Evolutionary conservation across 2,888 invertebrate genomes (phyloP).

Genomic region (Nesidiocoris tenuis): DNA sequence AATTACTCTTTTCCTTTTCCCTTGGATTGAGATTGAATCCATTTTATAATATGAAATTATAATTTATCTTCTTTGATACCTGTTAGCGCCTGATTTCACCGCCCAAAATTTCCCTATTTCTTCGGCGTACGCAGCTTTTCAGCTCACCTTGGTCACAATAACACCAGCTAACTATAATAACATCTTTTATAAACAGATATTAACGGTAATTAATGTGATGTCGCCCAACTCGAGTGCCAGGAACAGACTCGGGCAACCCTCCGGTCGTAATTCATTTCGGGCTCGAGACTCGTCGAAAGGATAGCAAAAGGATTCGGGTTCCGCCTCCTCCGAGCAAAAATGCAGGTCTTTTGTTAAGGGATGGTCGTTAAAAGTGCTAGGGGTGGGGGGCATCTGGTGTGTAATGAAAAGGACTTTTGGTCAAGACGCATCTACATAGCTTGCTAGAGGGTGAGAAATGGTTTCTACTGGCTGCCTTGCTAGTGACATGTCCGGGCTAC

Average conservation of each 20-base stretch:
- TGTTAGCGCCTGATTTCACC: no score
- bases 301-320: neutral
- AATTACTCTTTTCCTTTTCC: no score
- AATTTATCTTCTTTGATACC: no score
- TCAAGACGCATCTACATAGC: constrained; percentile 43
- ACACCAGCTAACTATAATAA: no score
- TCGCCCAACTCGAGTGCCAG: constrained; percentile 18
- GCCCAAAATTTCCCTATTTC: no score
- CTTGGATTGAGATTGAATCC: no score
- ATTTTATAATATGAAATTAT: no score
- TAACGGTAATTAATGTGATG: constrained; percentile 41
- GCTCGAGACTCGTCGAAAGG: constrained; percentile 1
- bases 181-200: constrained; percentile 41
- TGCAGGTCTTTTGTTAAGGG: constrained; percentile 9
- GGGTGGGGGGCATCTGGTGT: constrained; percentile 10
- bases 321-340: constrained; percentile 5
- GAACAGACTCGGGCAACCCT: constrained; percentile 7
- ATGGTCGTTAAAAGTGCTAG: constrained; percentile 7
- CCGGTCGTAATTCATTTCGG: constrained; percentile 27
- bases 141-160: no score
- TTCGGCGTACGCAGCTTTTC: no score
- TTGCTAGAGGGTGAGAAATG: constrained; percentile 27
- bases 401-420: constrained; percentile 41
- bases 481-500: constrained; percentile 26
- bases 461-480: constrained; percentile 14